A percentile compares a stretch with the other conserved stretches of the same genome.
These are phyloP conservation scores for Heliconius eleuchia DNA, from an alignment of 1,140 invertebrate genomes.

Conservation along the genomic window DNA sequence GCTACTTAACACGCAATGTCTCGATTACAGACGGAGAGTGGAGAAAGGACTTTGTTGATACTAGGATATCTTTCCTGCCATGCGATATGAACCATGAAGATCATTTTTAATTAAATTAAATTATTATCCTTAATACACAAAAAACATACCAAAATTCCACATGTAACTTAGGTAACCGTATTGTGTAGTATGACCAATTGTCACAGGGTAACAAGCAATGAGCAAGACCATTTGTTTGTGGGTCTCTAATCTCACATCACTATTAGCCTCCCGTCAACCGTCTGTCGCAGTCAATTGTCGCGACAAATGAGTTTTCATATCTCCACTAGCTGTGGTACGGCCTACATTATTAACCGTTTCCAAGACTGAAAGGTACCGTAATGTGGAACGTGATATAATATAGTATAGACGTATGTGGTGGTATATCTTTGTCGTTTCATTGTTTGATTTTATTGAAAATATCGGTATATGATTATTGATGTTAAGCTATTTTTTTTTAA, in stretches of 20 bases:
- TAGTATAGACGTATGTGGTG: no score
- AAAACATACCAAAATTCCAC: not conserved
- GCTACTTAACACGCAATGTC: no score
- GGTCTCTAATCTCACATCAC: slow-evolving; percentile 42
- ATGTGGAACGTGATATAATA: not conserved
- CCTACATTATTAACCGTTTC: slow-evolving; percentile 21
- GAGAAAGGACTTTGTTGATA: no score
- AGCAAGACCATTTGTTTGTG: slow-evolving; percentile 39
- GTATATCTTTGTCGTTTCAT: no score
- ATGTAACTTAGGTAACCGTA: not conserved
- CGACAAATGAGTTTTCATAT: slow-evolving; percentile 46
- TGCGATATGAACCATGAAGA: no score
- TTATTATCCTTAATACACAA: not conserved
- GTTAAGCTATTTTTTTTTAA: no score
- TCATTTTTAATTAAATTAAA: not conserved
- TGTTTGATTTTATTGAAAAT: no score
- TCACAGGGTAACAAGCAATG: slow-evolving; percentile 29
- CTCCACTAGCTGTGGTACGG: slow-evolving; percentile 18
- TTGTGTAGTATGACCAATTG: slow-evolving; percentile 8
- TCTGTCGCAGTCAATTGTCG: slow-evolving; percentile 44
- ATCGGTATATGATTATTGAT: no score
- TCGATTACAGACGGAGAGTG: no score
- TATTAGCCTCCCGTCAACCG: slow-evolving; percentile 45
- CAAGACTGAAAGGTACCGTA: not conserved
- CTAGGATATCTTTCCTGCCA: no score